Conservation (phyloP, 2,888 invertebrate genomes). For the Agonopterix alstromeriana region DNA sequence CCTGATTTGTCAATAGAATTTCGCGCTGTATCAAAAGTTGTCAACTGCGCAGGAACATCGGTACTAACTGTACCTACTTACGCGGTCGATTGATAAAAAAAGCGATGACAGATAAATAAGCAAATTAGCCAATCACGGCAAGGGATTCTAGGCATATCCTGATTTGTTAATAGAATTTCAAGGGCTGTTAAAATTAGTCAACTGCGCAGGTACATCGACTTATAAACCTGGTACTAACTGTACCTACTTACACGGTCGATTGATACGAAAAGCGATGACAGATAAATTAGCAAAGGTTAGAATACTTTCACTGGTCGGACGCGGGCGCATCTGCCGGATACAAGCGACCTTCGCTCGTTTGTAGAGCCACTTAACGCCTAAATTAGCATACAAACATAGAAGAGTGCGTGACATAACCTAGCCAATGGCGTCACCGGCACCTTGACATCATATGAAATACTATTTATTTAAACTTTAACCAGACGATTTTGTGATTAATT, state of each 20-base stretch:
- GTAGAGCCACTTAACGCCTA: constrained; percentile 52
- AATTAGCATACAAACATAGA: constrained; percentile 39
- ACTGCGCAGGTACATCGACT: too few species aligned
- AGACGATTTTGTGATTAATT: background rate
- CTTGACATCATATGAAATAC: constrained; percentile 50
- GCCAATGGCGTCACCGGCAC: constrained; percentile 56
- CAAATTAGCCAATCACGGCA: too few species aligned
- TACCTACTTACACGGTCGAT: constrained; percentile 11
- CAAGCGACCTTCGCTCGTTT: constrained; percentile 60
- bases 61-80: too few species aligned
- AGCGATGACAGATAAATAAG: constrained; percentile 24
- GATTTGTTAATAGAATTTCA: too few species aligned
- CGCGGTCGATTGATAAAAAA: constrained; percentile 23
- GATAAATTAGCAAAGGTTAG: constrained; percentile 21
- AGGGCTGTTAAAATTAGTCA: too few species aligned
- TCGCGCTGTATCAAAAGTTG: too few species aligned
- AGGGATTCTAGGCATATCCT: too few species aligned
- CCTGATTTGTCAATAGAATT: too few species aligned
- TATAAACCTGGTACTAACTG: too few species aligned
- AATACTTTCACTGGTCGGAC: constrained; percentile 38
- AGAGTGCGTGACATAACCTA: constrained; percentile 59
- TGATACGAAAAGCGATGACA: constrained; percentile 28
- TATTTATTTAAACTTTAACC: background rate
- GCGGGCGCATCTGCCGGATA: constrained; percentile 30
- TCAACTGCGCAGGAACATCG: too few species aligned